A percentile compares a stretch with the other conserved stretches of the same genome.
phyloP scores from a whole-genome alignment of 2,113 vertebrate species.

The Aplodontia rufa region DNA sequence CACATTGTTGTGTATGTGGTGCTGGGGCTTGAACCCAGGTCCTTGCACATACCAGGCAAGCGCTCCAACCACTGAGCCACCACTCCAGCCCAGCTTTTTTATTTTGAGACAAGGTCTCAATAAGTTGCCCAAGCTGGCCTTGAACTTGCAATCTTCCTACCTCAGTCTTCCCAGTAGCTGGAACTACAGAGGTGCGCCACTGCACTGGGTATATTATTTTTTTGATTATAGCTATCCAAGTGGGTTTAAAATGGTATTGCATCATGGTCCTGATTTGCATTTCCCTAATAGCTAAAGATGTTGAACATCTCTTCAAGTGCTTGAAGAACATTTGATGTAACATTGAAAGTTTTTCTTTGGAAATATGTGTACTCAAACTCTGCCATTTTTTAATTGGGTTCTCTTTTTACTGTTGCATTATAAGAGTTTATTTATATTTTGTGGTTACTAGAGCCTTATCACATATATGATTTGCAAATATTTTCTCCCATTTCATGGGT shows the following conservation, averaged over 20 bases:
- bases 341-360: background rate
- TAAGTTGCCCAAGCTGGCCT: too few relatives aligned
- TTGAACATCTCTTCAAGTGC: background rate
- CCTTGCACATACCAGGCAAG: too few relatives aligned
- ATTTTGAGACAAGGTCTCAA: too few relatives aligned
- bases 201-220: background rate
- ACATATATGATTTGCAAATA: background rate
- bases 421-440: background rate
- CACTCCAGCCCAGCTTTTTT: too few relatives aligned
- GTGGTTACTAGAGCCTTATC: background rate
- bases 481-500: background rate
- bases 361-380: background rate
- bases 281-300: background rate
- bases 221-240: constrained; percentile 11
- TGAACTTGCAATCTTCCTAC: too few relatives aligned
- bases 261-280: constrained; percentile 14
- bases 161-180: too few relatives aligned
- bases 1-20: too few relatives aligned
- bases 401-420: background rate
- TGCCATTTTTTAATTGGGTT: constrained; percentile 17
- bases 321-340: constrained; percentile 10
- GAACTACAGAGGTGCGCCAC: too few relatives aligned
- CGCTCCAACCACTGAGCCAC: too few relatives aligned
- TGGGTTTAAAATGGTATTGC: background rate
- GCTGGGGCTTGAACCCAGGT: too few relatives aligned